These are phyloP conservation scores for Latheticus oryzae DNA, from an alignment of 2,888 invertebrate genomes.

Conservation along the genomic window DNA sequence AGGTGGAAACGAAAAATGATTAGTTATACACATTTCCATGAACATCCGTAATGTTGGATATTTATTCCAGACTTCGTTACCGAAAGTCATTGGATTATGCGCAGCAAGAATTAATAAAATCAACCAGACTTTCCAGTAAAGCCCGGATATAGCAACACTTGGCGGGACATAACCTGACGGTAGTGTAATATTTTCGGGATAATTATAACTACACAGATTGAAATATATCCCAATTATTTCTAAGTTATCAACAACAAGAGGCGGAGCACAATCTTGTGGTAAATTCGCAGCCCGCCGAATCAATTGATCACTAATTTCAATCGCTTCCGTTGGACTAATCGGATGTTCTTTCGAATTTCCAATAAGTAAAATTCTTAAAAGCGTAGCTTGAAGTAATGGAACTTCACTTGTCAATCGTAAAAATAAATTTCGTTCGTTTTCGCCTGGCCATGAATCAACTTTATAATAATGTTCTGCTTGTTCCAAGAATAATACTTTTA, in stretches of 20 bases:
- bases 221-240: conserved; percentile 92
- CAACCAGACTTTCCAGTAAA: conserved; percentile 96
- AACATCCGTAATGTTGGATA: conserved; percentile 91
- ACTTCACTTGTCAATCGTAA: conserved; percentile 88
- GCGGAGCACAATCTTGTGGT: conserved; percentile 77
- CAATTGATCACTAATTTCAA: conserved; percentile 88
- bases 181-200: conserved; percentile 91
- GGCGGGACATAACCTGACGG: conserved; percentile 87
- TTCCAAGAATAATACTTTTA: conserved; percentile 84
- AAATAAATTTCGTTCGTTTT: conserved; percentile 84
- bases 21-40: conserved; percentile 97
- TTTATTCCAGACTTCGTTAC: conserved; percentile 86
- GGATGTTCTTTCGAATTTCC: conserved; percentile 82
- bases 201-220: conserved; percentile 89
- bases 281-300: conserved; percentile 86
- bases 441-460: conserved; percentile 71
- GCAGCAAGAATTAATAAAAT: conserved; percentile 89
- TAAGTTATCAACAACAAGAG: conserved; percentile 80
- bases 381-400: conserved; percentile 86
- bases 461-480: conserved; percentile 84
- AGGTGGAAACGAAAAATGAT: conserved; percentile 78
- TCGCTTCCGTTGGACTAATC: conserved; percentile 82
- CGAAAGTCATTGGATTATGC: conserved; percentile 91
- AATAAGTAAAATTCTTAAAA: conserved; percentile 84
- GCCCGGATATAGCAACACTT: conserved; percentile 87